phyloP scores from a whole-genome alignment of 2,113 vertebrate species.

The Gorsachius goisagi region DNA sequence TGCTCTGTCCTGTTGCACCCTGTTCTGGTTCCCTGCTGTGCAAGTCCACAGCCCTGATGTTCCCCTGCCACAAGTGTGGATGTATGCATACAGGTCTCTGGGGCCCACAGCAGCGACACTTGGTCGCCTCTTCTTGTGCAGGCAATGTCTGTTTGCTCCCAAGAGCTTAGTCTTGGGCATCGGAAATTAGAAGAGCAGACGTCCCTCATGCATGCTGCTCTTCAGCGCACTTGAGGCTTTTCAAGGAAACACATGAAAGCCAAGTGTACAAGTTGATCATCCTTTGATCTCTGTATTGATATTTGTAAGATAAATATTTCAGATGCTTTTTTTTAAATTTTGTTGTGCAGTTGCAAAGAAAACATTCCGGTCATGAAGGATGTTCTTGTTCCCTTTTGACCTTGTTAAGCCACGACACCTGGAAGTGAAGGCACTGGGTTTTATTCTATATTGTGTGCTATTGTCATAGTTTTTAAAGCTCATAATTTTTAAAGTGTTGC shows the following conservation, averaged over 20 bases:
- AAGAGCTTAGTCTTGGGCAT: not conserved
- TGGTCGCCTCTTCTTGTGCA: not conserved
- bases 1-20: not conserved
- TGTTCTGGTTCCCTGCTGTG: not conserved
- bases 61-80: accelerated
- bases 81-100: not conserved
- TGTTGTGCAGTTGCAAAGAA: not conserved
- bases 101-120: not conserved
- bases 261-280: not conserved
- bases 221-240: not conserved
- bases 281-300: not conserved
- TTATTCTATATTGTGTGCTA: not conserved
- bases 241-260: not conserved
- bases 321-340: not conserved
- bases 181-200: accelerated
- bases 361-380: not conserved
- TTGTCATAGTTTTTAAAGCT: not conserved
- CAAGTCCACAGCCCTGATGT: too few relatives aligned
- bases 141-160: not conserved
- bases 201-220: accelerated
- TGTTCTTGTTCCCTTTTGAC: not conserved
- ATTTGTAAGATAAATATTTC: not conserved
- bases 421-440: not conserved
- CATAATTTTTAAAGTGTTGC: not conserved
- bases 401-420: not conserved